phyloP scores from a whole-genome alignment of 2,797 vertebrate species.

The Syngnathus acus region DNA sequence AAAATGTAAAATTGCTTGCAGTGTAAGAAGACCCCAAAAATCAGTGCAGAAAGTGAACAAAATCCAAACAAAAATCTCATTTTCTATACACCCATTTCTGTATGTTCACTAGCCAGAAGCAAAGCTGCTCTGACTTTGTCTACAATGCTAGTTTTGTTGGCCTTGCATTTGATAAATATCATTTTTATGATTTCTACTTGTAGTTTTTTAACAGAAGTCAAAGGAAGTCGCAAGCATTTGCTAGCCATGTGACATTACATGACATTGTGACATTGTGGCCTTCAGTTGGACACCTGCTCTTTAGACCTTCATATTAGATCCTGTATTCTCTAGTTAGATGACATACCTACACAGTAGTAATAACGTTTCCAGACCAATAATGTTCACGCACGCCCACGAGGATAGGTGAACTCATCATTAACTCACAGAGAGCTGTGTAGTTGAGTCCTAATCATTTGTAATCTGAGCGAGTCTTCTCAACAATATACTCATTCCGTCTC shows the following conservation, averaged over 20 bases:
- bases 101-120: no score
- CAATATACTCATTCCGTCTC: conserved; percentile 30
- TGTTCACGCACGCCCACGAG: conserved; percentile 4
- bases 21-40: no score
- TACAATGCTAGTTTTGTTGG: no score
- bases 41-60: no score
- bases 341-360: conserved; percentile 3
- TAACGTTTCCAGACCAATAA: conserved; percentile 15
- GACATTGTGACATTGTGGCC: background rate
- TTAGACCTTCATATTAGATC: background rate
- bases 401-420: conserved; percentile 40
- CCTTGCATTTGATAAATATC: no score
- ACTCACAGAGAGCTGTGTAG: conserved; percentile 29
- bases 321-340: background rate
- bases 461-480: conserved; percentile 41
- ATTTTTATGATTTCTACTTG: no score
- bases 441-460: conserved; percentile 45
- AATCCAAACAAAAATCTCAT: no score
- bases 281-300: background rate
- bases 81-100: no score
- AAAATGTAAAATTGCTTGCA: background rate
- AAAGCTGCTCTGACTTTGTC: no score
- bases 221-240: background rate
- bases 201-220: no score
- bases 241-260: background rate